Base-by-base conservation (phyloP, 2,797 vertebrate genomes). In the Paramormyrops hopkinsi region DNA sequence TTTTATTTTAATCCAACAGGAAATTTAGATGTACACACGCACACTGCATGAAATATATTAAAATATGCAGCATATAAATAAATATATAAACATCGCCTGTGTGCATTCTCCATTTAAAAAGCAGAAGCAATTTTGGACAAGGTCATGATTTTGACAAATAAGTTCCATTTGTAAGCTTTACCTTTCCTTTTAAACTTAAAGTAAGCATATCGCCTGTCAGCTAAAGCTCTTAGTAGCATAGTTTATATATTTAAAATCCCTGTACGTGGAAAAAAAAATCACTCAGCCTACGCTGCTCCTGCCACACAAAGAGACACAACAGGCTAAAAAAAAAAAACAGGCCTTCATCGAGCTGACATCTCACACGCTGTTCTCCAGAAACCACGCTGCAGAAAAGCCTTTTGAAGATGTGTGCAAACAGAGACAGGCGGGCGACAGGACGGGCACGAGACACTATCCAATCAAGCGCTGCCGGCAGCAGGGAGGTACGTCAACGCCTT, bases 101-200 rank as follows among this genome's bases (percentile, higher is more conserved):
- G 14, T 76, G 37, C 9, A 9, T 48, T 46, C 37, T 46, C 2
- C 6, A 33, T 25, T 56, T 90, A 91, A 90, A 91, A 91, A 88
- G 92, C 90, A 91, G 88, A 56, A 54, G 89, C 88, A 62, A 88
- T 88, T 88, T 86, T 90, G 84, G 90, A 91, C 91, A 92, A 91
- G 92, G 93, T 92, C 91, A 91, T 73, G 87, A 65, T 86, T 92
- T 92, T 93, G 91, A 93, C 90, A 92, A 93, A 92, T 90, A 89
- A 91, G 90, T 91, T 93, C 91, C 90, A 92, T 92, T 93, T 91
- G 86, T 90, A 84, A 84, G 69, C 62, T 56, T 90, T 89, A 90
- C 90, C 89, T 92, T 89, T 92, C 89, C 88, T 91, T 91, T 86
- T 87, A 54, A 88, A 91, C 90, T 91, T 59, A 89, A 90, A 90